These are phyloP conservation scores for Chloebia gouldiae DNA, from an alignment of 2,113 vertebrate species.

Conservation along the genomic window DNA sequence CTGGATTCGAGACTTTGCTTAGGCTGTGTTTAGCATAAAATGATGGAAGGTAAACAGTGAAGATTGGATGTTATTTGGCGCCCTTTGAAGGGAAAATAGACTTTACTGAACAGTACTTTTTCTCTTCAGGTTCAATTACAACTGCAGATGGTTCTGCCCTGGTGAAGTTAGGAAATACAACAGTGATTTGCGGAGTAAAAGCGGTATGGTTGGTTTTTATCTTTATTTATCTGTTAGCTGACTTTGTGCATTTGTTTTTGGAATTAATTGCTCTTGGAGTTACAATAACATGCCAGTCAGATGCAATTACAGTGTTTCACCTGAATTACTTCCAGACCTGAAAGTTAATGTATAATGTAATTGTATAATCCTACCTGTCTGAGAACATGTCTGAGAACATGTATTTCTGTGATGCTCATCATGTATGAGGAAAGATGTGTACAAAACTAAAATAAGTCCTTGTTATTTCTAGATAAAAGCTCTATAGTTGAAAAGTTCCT, in stretches of 20 bases:
- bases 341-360: neutral
- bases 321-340: neutral
- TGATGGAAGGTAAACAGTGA: neutral
- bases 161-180: slow-evolving; percentile 94
- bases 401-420: neutral
- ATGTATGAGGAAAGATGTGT: neutral
- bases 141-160: slow-evolving; percentile 94
- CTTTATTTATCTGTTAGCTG: neutral
- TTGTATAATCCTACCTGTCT: neutral
- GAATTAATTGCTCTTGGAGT: neutral
- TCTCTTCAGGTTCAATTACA: slow-evolving; percentile 87
- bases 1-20: neutral
- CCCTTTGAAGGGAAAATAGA: neutral
- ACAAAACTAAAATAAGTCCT: neutral
- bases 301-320: neutral
- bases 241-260: neutral
- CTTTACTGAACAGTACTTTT: neutral
- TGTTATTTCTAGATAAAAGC: neutral
- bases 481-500: neutral
- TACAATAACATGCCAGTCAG: neutral
- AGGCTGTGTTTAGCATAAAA: neutral
- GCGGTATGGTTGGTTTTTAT: slow-evolving; percentile 74
- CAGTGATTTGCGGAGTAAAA: slow-evolving; percentile 94
- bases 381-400: neutral
- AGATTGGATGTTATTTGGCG: neutral